Evolutionary conservation across 2,888 invertebrate genomes (phyloP), one percentile per base, ranked within the genome.

Genomic region (Chouioia cunea): DNA sequence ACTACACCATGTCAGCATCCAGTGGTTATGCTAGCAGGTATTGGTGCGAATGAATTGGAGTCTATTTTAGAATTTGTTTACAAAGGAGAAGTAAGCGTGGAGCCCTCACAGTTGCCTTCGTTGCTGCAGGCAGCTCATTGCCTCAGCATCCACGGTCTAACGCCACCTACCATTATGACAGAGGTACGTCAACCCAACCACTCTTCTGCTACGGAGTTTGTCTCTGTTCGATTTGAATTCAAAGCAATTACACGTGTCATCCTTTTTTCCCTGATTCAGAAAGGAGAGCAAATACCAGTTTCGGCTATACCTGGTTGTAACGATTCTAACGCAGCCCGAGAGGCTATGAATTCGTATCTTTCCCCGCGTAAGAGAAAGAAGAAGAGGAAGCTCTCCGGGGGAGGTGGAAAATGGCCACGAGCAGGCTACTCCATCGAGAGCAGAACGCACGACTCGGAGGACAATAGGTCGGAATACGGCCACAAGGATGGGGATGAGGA

Each of bases 1-100:
- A 90, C 88, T 76, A 90, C 90, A 68, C 89, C 90, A 78, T 90
- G 90, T 81, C 88, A 90, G 77, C 90, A 90, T 86, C 90, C 90
- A 46, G 89, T 90, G 43, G 88, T 90, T n/a, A 89, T 90, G 89
- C 82, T 90, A 78, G 90, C 90, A 56, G 90, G 90, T 70, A 89
- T 90, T 36, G 88, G 88, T 76, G 89, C 90, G 57, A 88, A 88
- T 75, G 90, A 90, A 81, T 84, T 90, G 76, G 90, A 90, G 80
- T 89, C 89, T n/a, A 79, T 90, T 62, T 81, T 90, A 57, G 90
- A 90, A 81, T 90, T 90, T 83, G 89, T 90, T 54, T 90, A 90
- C 77, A 87, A 89, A 53, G 90, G 90, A 58, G 90, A 90, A 86
- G 89, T 90, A 27, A 90, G 89, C 76, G 89, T 90, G 23, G 90